A percentile compares a stretch with the other conserved stretches of the same genome.
Evolutionary conservation across 2,888 invertebrate species (phyloP).

Genomic region (Aproaerema taeniolella): DNA sequence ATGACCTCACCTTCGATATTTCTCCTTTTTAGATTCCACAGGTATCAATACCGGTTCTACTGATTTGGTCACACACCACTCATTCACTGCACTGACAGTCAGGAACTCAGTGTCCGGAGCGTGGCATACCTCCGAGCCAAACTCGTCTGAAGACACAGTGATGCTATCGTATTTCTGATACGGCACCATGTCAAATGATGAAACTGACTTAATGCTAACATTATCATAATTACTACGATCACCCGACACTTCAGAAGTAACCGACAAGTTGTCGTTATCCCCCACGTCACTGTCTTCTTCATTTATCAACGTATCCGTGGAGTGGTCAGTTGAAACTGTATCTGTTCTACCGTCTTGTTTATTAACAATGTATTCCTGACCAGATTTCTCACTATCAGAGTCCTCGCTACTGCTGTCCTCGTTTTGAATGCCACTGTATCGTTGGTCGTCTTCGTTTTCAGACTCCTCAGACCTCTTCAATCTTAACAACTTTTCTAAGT

Average conservation of each 20-base stretch:
- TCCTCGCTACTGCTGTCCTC: slow-evolving; percentile 40
- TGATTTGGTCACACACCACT: slow-evolving; percentile 69
- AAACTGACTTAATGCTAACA: slow-evolving; percentile 71
- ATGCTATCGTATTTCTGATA: slow-evolving; percentile 72
- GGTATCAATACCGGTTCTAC: slow-evolving; percentile 59
- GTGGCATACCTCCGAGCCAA: slow-evolving; percentile 70
- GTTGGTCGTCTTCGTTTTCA: slow-evolving; percentile 56
- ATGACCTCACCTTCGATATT: slow-evolving; percentile 71
- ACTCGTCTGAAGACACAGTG: slow-evolving; percentile 71
- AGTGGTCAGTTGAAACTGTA: slow-evolving; percentile 62
- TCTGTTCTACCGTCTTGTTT: slow-evolving; percentile 56
- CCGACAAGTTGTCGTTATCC: slow-evolving; percentile 51
- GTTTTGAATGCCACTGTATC: slow-evolving; percentile 26
- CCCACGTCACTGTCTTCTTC: slow-evolving; percentile 60
- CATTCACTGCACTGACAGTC: slow-evolving; percentile 73
- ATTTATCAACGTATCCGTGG: slow-evolving; percentile 66
- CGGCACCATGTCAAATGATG: slow-evolving; percentile 70
- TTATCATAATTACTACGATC: slow-evolving; percentile 67
- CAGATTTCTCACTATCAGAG: slow-evolving; percentile 48
- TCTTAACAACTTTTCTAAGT: slow-evolving; percentile 61
- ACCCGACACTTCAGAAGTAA: slow-evolving; percentile 52
- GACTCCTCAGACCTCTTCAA: slow-evolving; percentile 61
- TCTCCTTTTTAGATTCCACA: slow-evolving; percentile 70
- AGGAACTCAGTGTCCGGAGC: slow-evolving; percentile 66
- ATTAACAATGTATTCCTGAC: slow-evolving; percentile 55